These are phyloP conservation scores for Anarsia innoxiella DNA, from an alignment of 2,888 invertebrate genomes.

Conservation along the genomic window DNA sequence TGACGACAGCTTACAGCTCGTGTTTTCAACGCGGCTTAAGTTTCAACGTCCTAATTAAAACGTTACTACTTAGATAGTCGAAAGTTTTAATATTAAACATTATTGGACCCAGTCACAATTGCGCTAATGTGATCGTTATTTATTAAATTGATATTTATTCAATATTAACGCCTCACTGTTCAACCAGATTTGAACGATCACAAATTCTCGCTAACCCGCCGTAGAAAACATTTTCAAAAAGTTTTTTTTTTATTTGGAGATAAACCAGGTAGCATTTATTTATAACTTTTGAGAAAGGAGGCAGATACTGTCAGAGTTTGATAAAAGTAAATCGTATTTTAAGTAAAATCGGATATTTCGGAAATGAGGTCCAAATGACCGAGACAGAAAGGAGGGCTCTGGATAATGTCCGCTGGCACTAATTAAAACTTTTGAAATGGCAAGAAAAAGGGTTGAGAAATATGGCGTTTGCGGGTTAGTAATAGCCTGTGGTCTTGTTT, in stretches of 20 bases:
- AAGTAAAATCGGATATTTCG: constrained; percentile 48
- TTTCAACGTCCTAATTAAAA: constrained; percentile 34
- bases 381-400: constrained; percentile 40
- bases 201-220: too few relatives aligned
- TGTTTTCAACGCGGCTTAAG: constrained; percentile 4
- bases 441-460: constrained; percentile 69
- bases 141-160: too few relatives aligned
- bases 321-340: constrained; percentile 38
- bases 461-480: constrained; percentile 63
- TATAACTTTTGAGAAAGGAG: background rate
- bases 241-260: too few relatives aligned
- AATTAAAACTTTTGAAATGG: constrained; percentile 69
- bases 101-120: too few relatives aligned
- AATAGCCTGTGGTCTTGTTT: constrained; percentile 57
- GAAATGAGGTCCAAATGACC: constrained; percentile 40
- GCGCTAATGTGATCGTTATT: too few relatives aligned
- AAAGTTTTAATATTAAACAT: background rate
- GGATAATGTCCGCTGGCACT: constrained; percentile 72
- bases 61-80: constrained; percentile 28
- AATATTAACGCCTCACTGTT: too few relatives aligned
- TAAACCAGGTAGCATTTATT: background rate
- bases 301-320: constrained; percentile 30
- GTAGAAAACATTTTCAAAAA: too few relatives aligned
- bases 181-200: too few relatives aligned
- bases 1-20: constrained; percentile 30